Evolutionary conservation across 2,888 invertebrate genomes (phyloP).

Genomic region (Eupeodes luniger): DNA sequence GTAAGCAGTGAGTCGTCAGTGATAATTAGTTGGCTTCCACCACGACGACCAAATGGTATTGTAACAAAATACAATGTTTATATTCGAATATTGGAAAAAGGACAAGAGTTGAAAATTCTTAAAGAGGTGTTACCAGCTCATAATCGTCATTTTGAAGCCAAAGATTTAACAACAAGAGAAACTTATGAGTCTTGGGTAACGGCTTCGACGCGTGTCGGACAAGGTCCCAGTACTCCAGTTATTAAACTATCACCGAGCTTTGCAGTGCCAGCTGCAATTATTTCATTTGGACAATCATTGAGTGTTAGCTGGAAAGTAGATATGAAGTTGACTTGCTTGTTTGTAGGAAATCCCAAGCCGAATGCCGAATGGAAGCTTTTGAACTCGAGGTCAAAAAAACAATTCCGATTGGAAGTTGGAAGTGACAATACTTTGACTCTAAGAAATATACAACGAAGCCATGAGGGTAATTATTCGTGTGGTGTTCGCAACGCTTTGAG

Average conservation of each 20-base stretch:
- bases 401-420: slow-evolving; percentile 83
- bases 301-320: slow-evolving; percentile 86
- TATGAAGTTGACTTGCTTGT: slow-evolving; percentile 85
- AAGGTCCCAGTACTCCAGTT: slow-evolving; percentile 86
- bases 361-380: slow-evolving; percentile 85
- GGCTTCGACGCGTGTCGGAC: slow-evolving; percentile 87
- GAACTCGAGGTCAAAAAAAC: slow-evolving; percentile 82
- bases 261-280: slow-evolving; percentile 85
- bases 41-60: slow-evolving; percentile 87
- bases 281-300: slow-evolving; percentile 86
- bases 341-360: slow-evolving; percentile 85
- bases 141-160: slow-evolving; percentile 85
- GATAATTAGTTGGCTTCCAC: slow-evolving; percentile 88
- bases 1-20: slow-evolving; percentile 86
- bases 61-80: slow-evolving; percentile 87
- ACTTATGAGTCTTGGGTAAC: slow-evolving; percentile 87
- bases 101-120: slow-evolving; percentile 85
- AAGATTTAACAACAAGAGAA: slow-evolving; percentile 85
- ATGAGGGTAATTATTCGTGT: slow-evolving; percentile 86
- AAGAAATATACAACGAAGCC: slow-evolving; percentile 85
- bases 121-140: slow-evolving; percentile 84
- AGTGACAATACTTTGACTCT: slow-evolving; percentile 85
- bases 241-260: slow-evolving; percentile 85
- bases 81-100: slow-evolving; percentile 85
- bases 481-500: slow-evolving; percentile 85